Conservation (phyloP, 2,797 vertebrate species). For the Astyanax mexicanus region DNA sequence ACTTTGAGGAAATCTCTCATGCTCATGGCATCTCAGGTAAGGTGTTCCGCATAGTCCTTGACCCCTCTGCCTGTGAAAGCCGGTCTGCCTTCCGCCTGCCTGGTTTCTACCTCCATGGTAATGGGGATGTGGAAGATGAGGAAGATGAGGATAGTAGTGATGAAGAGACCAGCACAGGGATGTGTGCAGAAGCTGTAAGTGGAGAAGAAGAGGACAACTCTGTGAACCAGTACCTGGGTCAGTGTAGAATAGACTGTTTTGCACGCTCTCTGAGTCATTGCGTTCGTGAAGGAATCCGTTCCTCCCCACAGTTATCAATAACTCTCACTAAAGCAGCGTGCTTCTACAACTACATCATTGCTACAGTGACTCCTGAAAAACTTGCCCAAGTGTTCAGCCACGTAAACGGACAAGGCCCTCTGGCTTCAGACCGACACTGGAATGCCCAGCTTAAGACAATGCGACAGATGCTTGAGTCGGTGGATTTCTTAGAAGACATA, state of each 20-base stretch:
- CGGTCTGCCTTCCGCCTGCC: conserved; percentile 72
- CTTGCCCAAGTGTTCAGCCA: conserved; percentile 78
- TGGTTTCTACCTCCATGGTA: conserved; percentile 69
- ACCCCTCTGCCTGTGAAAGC: conserved; percentile 62
- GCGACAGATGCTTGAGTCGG: conserved; percentile 78
- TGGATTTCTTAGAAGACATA: conserved; percentile 83
- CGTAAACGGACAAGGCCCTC: conserved; percentile 54
- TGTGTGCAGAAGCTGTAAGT: conserved; percentile 52
- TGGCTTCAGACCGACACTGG: conserved; percentile 70
- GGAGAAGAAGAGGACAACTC: conserved; percentile 65
- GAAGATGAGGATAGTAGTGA: conserved; percentile 62
- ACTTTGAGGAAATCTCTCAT: conserved; percentile 81
- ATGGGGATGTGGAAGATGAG: conserved; percentile 57
- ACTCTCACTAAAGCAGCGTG: conserved; percentile 76
- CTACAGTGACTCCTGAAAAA: conserved; percentile 81
- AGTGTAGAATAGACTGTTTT: conserved; percentile 79
- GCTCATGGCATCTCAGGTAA: conserved; percentile 77
- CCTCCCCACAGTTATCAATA: conserved; percentile 74
- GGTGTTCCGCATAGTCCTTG: conserved; percentile 79
- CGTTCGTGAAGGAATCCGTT: conserved; percentile 75
- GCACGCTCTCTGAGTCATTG: conserved; percentile 78
- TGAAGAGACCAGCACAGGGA: conserved; percentile 53
- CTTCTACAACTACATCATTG: conserved; percentile 81
- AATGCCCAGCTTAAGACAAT: conserved; percentile 81
- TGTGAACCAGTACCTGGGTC: conserved; percentile 75